Evolutionary conservation across 2,888 invertebrate genomes (phyloP), one percentile per base, ranked within the genome.

Genomic region (Leptura quadrifasciata): DNA sequence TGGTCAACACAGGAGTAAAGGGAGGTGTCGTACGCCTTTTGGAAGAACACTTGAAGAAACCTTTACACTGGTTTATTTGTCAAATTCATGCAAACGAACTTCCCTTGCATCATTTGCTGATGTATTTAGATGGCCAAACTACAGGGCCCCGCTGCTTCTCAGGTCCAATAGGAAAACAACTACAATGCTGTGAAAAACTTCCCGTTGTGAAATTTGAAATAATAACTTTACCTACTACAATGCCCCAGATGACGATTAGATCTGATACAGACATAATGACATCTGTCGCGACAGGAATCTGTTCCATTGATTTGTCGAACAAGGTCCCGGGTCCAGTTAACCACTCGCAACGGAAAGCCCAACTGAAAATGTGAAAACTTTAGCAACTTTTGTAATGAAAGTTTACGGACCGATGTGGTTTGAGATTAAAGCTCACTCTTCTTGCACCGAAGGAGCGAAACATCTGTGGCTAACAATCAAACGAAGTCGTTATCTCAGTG

Each of bases 51-150:
- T 39, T 78, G 21, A 70, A 73, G 60, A 77, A 73, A 76, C 79
- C 79, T 15, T 72, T 83, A 58, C 80, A 83, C 60, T 84, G 84
- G 81, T 72, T 80, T 74, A 77, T 77, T 61, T 77, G 75, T 63
- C 18, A 72, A n/a, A 27, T 77, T 15, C 71, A 77, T 64, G 15
- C 70, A 5, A 77, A 77, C 24, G 71, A 77, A 31, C 61, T 77
- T n/a, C 77, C 77, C 18, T 55, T 77, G 12, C 18, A 35, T n/a
- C 72, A 72, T 65, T 61, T 76, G n/a, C 15, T 73, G 20, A 61
- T 55, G 27, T 12, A 73, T 24, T 58, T 76, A 47, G 76, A 73
- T 65, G 68, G 72, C 12, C 58, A 73, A 20, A 73, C 76, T 17
- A 68, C 35, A 67, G 76, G 72, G 17, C 55, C 72, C 24, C 17